phyloP scores from a whole-genome alignment of 1,140 invertebrate genomes.

The Drosophila erecta region DNA sequence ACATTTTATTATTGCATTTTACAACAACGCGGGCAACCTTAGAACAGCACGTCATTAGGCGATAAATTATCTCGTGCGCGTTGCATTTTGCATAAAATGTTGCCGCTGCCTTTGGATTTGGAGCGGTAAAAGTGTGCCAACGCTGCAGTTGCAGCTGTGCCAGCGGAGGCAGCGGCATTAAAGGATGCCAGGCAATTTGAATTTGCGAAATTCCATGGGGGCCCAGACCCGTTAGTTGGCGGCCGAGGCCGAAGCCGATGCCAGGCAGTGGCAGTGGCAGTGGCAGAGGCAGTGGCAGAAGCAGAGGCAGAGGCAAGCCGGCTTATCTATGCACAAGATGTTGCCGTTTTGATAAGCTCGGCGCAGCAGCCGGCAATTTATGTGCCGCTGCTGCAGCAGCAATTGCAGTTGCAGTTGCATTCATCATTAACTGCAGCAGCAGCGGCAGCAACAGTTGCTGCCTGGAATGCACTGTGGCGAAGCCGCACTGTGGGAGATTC shows the following conservation, averaged over 20 bases:
- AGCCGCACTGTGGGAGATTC: conserved; percentile 4
- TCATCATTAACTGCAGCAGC: conserved; percentile 48
- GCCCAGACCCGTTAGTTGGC: conserved; percentile 34
- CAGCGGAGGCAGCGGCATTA: conserved; percentile 47
- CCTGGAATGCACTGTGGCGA: conserved; percentile 59
- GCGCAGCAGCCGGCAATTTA: conserved; percentile 76
- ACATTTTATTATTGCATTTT: conserved; percentile 77
- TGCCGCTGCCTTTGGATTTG: conserved; percentile 51
- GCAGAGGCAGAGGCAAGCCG: conserved; percentile 14
- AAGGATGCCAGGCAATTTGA: conserved; percentile 82
- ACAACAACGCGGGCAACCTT: conserved; percentile 71
- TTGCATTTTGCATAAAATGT: conserved; percentile 80
- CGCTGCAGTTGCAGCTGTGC: conserved; percentile 50
- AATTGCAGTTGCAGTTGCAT: conserved; percentile 65
- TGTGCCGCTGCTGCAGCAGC: conserved; percentile 55
- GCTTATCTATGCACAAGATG: conserved; percentile 82
- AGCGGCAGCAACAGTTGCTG: conserved; percentile 68
- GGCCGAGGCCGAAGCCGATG: conserved; percentile 2
- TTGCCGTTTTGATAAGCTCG: conserved; percentile 78
- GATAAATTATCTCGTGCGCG: conserved; percentile 80
- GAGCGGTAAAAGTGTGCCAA: conserved; percentile 74
- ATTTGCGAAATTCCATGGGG: conserved; percentile 80
- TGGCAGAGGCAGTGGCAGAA: no score
- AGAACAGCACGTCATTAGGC: conserved; percentile 81
- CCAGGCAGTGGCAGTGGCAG: background rate